Percentiles rank a stretch among this genome's conserved stretches.
Evolutionary conservation across 2,113 vertebrate genomes (phyloP).

Genomic region (Elaphurus davidianus): DNA sequence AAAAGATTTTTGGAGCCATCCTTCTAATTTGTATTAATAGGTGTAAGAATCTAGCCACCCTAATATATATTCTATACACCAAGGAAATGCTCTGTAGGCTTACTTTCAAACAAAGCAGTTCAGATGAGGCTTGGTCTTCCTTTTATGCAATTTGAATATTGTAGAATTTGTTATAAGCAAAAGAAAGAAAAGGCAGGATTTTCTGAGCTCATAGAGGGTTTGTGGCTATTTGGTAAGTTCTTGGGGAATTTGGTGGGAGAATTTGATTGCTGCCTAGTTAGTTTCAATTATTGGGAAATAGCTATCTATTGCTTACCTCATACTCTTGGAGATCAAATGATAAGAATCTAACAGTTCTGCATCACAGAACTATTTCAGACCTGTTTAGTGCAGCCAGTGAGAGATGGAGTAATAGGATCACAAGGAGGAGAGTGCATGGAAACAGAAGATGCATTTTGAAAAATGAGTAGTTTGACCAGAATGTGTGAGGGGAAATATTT

Average conservation of each 20-base stretch:
- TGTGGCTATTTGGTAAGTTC: neutral
- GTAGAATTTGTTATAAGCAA: neutral
- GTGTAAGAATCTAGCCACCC: neutral
- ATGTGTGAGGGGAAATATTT: neutral
- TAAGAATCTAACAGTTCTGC: neutral
- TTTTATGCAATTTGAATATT: neutral
- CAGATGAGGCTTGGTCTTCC: neutral
- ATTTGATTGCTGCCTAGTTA: neutral
- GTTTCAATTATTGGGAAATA: neutral
- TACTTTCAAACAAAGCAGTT: neutral
- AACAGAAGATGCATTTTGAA: neutral
- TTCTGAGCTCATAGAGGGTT: neutral
- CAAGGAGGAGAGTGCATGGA: neutral
- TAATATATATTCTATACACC: neutral
- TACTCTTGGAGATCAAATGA: neutral
- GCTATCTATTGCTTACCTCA: neutral
- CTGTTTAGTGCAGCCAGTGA: neutral
- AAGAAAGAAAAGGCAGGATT: neutral
- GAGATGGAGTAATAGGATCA: neutral
- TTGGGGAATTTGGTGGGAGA: neutral
- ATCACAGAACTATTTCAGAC: neutral
- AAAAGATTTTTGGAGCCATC: neutral
- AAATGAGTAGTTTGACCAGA: neutral
- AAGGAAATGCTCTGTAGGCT: neutral
- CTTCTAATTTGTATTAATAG: neutral